These are phyloP conservation scores for Tryphoninae sp. DNA, from an alignment of 2,888 invertebrate species.

Conservation along the genomic window DNA sequence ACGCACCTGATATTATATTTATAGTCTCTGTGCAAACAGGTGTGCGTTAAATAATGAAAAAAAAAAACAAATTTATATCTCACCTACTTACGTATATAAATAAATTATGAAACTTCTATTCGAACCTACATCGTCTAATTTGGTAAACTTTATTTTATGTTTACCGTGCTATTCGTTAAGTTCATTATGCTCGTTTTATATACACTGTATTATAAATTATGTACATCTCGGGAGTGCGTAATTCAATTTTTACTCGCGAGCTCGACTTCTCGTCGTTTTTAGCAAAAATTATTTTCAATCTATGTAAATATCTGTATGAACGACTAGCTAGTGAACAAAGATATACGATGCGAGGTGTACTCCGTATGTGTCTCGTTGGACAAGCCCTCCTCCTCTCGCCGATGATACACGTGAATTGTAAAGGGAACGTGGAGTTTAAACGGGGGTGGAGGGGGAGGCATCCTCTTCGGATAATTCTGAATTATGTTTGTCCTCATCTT, in stretches of 20 bases:
- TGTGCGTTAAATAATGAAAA: background rate
- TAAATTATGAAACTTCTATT: background rate
- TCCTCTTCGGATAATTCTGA: conserved; percentile 79
- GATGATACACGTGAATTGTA: conserved; percentile 77
- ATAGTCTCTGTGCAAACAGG: background rate
- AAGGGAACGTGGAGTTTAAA: conserved; percentile 5
- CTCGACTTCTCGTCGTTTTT: conserved; percentile 28
- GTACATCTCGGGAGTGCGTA: conserved; percentile 44
- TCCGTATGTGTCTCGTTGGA: conserved; percentile 60
- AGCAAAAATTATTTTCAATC: conserved; percentile 17
- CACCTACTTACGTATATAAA: background rate
- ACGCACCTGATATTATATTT: background rate
- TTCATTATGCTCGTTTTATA: background rate
- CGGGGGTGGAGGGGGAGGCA: conserved; percentile 60
- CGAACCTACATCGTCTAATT: too few relatives aligned
- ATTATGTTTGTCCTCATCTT: conserved; percentile 79
- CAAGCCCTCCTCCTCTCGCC: conserved; percentile 72
- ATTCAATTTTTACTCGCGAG: conserved; percentile 36
- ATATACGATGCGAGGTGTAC: conserved; percentile 33
- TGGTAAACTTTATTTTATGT: background rate
- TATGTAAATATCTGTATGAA: conserved; percentile 28
- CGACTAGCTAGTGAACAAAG: conserved; percentile 12
- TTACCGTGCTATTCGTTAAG: background rate
- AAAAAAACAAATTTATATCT: background rate
- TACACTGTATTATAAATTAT: conserved; percentile 25